Base-by-base conservation (phyloP, 2,113 vertebrate genomes). In the Apaloderma vittatum region DNA sequence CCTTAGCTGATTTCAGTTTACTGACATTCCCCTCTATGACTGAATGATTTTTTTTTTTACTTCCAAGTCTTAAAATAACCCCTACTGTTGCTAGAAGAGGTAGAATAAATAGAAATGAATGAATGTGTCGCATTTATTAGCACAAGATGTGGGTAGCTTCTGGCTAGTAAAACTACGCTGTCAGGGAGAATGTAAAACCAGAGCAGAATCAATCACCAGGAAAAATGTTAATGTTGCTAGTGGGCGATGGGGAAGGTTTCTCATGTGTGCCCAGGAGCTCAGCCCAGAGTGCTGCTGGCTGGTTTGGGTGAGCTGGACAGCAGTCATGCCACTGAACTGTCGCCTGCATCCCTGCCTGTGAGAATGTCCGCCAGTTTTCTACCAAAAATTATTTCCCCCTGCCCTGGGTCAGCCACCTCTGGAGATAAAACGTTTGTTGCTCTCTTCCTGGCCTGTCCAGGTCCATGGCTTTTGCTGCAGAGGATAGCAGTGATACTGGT, bases 21-120 rank as follows among this genome's bases (percentile, higher is more conserved):
- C 51, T 85, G 85, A 65, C 48, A 2, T 59, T 87, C 21, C 22
- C 23, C 16, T 65, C n/a, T 26, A 3, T 15, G 48, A 49, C 36
- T 77, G 91, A 94, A 36, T 67, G 22, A 76, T 86, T 49, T 36
- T 16, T 52, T 82, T 67, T 62, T 74, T 66, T 75, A 74, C 59
- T 37, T 76, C 73, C 51, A 58, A 48, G 57, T 48, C 85, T 89
- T 93, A 94, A 96, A 97, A 95, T 93, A 95, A 55, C 36, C 34
- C 93, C 86, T 85, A 5, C 15, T 74, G 43, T 96, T 95, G 49
- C 55, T 88, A 59, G 77, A 83, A 75, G 84, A 67, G 43, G 46
- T 80, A 85, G 86, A 90, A 89, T 86, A 94, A 81, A 80, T 81
- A 79, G 51, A 85, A 93, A 61, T 82, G 88, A 93, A 93, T 95